Evolutionary conservation across 2,113 vertebrate species (phyloP), one percentile per base, ranked within the genome.

Genomic region (Pomatostomus ruficeps): DNA sequence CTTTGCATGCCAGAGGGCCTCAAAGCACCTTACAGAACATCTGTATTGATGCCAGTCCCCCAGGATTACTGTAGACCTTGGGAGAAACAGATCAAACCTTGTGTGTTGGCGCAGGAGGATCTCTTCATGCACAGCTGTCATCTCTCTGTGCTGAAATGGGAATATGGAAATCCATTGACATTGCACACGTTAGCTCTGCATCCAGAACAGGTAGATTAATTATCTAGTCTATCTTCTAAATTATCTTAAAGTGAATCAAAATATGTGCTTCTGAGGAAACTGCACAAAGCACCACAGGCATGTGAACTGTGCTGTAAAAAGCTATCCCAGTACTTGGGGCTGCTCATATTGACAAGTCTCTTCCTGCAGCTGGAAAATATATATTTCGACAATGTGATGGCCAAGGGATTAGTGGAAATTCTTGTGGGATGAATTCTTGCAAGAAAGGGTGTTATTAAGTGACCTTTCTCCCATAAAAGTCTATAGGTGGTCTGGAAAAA

Each of bases 401-500:
- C 51, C 24, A 88, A 77, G 33, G 17, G 59, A 88, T 92, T 74
- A 86, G 35, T 63, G 31, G 22, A 86, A 79, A 93, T 80, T 86
- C 59, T 84, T 94, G 49, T 82, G 83, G 83, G 33, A 71, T 71
- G 28, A 29, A 77, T 77, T 77, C 57, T 78, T 78, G 68, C 46
- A 80, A 85, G 49, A 85, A 93, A 12, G 6, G 33, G 29, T 78
- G 35, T 83, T 85, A 70, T 46, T 86, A 85, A 77, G 26, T 55
- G 58, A 80, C 59, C 40, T 75, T 78, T 74, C 35, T 81, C 20
- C 16, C 24, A 52, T 68, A 68, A 52, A 94, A 67, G 11, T 65
- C 45, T 82, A 89, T 57, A 91, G n/a, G 74, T 93, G 45, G 42
- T 89, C 52, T 85, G 66, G 55, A 88, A 92, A 85, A 95, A 46